Conservation (phyloP, 53 echinoderm and acorn worm species). For the Luidia sarsii region DNA sequence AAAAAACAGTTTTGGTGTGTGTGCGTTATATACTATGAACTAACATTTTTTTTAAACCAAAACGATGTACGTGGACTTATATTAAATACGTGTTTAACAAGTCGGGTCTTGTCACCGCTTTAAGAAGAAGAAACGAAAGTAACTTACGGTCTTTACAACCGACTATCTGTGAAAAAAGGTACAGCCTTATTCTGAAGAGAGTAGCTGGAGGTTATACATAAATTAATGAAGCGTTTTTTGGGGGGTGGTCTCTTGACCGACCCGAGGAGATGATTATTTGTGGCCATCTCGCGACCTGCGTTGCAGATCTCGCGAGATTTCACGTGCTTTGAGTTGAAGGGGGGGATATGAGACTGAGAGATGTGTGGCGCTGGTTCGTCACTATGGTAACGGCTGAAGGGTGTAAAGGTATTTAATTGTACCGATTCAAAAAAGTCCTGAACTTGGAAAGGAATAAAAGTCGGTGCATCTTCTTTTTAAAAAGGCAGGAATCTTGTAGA, state of each 20-base stretch:
- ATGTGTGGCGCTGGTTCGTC: slow-evolving; percentile 38
- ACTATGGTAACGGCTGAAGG: slow-evolving; percentile 24
- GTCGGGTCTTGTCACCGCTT: slow-evolving; percentile 9
- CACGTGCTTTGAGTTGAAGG: no score
- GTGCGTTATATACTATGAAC: slow-evolving; percentile 13
- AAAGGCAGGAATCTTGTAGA: slow-evolving; percentile 10
- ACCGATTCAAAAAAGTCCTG: not conserved
- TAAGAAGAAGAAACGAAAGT: not conserved
- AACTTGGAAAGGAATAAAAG: no score
- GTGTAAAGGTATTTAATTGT: slow-evolving; percentile 12
- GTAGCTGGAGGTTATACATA: no score
- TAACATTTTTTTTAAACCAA: not conserved
- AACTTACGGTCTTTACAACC: slow-evolving; percentile 41
- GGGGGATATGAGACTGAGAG: no score
- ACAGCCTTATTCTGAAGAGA: not conserved
- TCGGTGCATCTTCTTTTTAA: no score
- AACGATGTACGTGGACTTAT: not conserved
- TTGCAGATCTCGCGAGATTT: no score
- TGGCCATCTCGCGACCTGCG: no score
- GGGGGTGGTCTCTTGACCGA: no score
- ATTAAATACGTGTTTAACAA: not conserved
- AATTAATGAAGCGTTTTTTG: no score
- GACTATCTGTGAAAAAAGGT: slow-evolving; percentile 30
- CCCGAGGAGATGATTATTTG: no score
- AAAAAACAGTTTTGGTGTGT: not conserved